Conservation (phyloP, 2,888 invertebrate species). For the Endotricha flammealis region DNA sequence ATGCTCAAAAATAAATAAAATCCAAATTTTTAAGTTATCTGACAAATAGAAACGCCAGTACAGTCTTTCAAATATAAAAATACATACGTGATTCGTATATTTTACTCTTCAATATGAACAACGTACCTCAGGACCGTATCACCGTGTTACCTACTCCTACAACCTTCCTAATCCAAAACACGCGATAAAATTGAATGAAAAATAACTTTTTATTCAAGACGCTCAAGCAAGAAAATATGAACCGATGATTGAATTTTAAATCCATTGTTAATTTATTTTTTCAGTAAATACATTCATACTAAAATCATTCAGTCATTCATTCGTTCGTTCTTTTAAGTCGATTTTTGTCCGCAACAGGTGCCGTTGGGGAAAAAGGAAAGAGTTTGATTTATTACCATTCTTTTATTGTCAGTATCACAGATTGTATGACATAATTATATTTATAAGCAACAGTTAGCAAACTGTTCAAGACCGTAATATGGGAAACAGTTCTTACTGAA, state of each 20-base stretch:
- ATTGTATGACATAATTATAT: constrained; percentile 30
- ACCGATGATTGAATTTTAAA: no score
- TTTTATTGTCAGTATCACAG: constrained; percentile 24
- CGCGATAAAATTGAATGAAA: not conserved
- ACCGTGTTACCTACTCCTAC: not conserved
- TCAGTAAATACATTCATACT: not conserved
- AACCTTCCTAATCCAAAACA: not conserved
- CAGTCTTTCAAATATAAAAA: constrained; percentile 6
- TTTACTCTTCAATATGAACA: not conserved
- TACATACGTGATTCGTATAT: constrained; percentile 17
- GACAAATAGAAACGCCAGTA: not conserved
- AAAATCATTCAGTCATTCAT: constrained; percentile 1
- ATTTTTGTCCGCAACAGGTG: constrained; percentile 34
- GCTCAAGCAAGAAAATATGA: no score
- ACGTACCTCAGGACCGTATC: not conserved
- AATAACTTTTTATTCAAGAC: not conserved
- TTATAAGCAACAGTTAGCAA: constrained; percentile 35
- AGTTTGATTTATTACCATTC: constrained; percentile 58
- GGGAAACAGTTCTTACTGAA: constrained; percentile 36
- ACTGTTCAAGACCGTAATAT: constrained; percentile 41
- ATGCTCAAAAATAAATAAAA: not conserved
- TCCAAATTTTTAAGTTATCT: not conserved
- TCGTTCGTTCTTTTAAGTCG: constrained; percentile 1
- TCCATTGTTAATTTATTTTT: no score
- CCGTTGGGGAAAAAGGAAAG: constrained; percentile 71